phyloP scores from a whole-genome alignment of 1,140 invertebrate genomes.

The Lethocerus indicus region DNA sequence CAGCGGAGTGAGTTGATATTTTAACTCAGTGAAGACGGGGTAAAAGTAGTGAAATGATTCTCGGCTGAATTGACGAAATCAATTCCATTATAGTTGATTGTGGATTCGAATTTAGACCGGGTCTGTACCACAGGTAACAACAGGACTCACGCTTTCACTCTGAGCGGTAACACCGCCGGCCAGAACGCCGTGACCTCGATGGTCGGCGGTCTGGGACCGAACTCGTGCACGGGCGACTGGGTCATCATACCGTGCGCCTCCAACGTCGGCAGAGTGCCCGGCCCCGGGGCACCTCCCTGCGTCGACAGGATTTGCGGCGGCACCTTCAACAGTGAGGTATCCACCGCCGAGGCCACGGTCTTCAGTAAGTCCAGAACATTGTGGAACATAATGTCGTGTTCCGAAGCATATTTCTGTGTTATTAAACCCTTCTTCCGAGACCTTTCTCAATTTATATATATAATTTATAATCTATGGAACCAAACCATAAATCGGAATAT shows the following conservation, averaged over 20 bases:
- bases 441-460: too few species aligned
- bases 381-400: too few species aligned
- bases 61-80: not conserved
- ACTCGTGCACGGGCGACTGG: conserved; percentile 55
- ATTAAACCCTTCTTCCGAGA: too few species aligned
- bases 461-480: too few species aligned
- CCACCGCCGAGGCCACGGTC: conserved; percentile 34
- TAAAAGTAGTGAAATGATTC: not conserved
- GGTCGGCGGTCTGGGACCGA: conserved; percentile 38
- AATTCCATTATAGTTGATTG: too few species aligned
- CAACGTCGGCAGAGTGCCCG: conserved; percentile 37
- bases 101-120: too few species aligned
- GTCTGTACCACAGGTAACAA: conserved; percentile 46
- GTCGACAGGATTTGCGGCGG: conserved; percentile 56
- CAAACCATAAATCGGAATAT: too few species aligned
- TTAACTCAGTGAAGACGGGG: too few species aligned
- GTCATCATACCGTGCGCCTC: conserved; percentile 55
- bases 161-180: conserved; percentile 45
- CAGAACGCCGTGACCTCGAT: conserved; percentile 42
- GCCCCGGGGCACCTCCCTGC: conserved; percentile 32
- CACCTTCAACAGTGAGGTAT: conserved; percentile 43
- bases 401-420: too few species aligned
- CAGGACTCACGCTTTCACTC: conserved; percentile 43
- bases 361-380: conserved; percentile 53
- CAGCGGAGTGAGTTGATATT: too few species aligned